Conservation (phyloP, 2,113 vertebrate genomes). For the Gnathonemus longibarbis region DNA sequence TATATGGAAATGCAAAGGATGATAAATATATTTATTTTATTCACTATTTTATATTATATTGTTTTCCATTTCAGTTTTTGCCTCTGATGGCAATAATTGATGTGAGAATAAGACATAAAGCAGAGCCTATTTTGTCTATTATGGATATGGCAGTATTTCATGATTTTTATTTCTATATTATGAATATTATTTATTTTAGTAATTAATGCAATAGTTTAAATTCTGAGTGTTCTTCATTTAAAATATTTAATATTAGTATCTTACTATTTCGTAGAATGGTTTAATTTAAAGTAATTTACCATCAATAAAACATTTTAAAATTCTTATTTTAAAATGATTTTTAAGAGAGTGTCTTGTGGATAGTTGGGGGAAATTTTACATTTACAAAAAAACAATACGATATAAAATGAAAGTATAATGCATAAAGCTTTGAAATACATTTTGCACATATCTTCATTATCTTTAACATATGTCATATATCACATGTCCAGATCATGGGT, state of each 20-base stretch:
- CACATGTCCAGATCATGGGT: not conserved
- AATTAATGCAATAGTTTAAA: not conserved
- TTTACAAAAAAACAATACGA: not conserved
- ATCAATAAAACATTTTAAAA: not conserved
- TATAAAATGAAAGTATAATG: not conserved
- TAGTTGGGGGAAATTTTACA: not conserved
- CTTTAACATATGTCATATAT: not conserved
- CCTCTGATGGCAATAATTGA: not conserved
- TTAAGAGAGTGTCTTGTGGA: not conserved
- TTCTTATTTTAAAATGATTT: not conserved
- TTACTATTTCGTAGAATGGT: not conserved
- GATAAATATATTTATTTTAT: not conserved
- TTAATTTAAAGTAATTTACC: not conserved
- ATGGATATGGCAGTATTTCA: not conserved
- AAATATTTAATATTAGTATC: not conserved
- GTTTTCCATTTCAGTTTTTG: not conserved
- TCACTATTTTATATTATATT: not conserved
- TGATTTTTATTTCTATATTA: not conserved
- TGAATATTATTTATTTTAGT: not conserved
- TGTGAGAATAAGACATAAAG: not conserved
- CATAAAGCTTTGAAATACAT: not conserved
- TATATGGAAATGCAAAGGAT: not conserved
- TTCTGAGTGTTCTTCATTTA: not conserved
- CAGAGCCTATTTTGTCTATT: not conserved
- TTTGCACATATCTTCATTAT: not conserved